Base-by-base conservation (phyloP, 2,888 invertebrate species). In the Brachyopa scutellaris region DNA sequence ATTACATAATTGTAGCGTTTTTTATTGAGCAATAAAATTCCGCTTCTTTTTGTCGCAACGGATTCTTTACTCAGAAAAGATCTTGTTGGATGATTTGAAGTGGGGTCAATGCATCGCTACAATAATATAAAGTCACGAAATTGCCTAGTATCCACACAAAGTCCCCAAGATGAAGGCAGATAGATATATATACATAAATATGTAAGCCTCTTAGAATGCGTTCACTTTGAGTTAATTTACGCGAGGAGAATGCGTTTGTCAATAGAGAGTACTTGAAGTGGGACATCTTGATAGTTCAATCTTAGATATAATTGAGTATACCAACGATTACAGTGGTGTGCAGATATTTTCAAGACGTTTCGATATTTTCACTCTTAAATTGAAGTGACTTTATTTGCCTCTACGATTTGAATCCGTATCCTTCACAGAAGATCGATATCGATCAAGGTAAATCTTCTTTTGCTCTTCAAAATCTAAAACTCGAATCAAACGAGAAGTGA, bases 1-100 rank as follows among this genome's bases (percentile, higher is more conserved):
- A 77, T 72, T 66, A 38, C 82, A 70, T 77, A 77, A 82, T 82
- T 77, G 77, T 66, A 51, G 77, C 70, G 62, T 47, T 66, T 66
- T n/a, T 82, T 82, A 77, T 82, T 77, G 66, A 40, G 67, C 53
- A 61, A 66, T 77, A 77, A 82, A 80, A 76, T 51, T 5, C 23
- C 31, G 33, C 47, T 11, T 26, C 33, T 42, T 36, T 55, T 45
- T 47, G 42, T 59, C 11, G 21, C 4, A 21, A 62, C 36, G 33
- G 19, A 29, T 53, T 40, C 7, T 62, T 29, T 2, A 45, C 11
- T 13, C 31, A 29, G 45, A 38, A 33, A 19, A 42, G 55, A 23
- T 8, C 21, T 40, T 29, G 31, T 42, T 61, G 9, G 40, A 38
- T 40, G 19, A 19, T 33, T 51, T 36, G 26, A 66, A 77, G 64